Evolutionary conservation across 2,888 invertebrate species (phyloP).

Genomic region (Dioctria rufipes): DNA sequence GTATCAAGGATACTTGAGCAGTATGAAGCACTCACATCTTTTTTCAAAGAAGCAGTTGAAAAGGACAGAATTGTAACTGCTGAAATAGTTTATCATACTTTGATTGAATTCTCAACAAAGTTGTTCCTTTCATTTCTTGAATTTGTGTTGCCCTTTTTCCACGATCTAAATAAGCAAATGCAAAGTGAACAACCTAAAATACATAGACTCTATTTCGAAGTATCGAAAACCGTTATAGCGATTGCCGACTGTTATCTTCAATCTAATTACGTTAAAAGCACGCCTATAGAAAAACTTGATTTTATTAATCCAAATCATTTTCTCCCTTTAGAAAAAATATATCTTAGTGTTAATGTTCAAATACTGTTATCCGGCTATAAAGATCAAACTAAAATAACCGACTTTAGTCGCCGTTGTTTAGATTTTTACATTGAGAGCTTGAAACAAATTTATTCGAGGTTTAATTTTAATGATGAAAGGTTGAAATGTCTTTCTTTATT

Average conservation of each 20-base stretch:
- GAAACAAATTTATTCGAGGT: background rate
- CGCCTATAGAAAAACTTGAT: background rate
- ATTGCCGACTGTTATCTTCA: conserved; percentile 1
- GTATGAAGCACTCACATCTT: background rate
- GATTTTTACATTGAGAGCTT: conserved; percentile 1
- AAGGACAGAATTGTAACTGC: background rate
- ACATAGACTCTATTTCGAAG: background rate
- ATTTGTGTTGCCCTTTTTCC: background rate
- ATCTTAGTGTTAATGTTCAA: conserved; percentile 2
- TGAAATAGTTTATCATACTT: conserved; percentile 4
- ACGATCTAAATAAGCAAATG: background rate
- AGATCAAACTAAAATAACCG: background rate
- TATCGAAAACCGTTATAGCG: background rate
- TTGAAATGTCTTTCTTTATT: background rate
- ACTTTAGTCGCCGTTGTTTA: background rate
- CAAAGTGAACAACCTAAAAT: conserved; percentile 2
- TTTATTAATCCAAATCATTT: background rate
- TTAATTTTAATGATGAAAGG: background rate
- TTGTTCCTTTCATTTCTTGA: too few species aligned
- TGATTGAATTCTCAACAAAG: too few species aligned
- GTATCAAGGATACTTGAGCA: background rate
- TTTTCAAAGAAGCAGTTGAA: conserved; percentile 2
- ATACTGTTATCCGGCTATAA: background rate
- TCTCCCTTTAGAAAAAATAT: conserved; percentile 7
- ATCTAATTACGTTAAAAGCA: conserved; percentile 3